Conservation (phyloP, 2,797 vertebrate species). For the Meriones psammophilus region DNA sequence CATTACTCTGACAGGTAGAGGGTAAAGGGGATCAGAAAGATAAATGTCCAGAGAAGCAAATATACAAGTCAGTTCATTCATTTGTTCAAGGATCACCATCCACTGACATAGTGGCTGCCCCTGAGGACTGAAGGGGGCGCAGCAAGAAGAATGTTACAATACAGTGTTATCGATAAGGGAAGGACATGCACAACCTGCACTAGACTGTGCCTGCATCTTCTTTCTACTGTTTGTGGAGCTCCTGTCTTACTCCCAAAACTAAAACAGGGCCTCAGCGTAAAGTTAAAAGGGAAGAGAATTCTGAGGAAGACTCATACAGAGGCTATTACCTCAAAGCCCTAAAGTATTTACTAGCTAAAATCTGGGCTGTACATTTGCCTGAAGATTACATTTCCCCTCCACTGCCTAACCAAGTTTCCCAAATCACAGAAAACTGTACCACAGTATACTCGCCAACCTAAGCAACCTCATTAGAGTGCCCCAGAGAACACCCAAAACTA, state of each 20-base stretch:
- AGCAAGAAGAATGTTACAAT: neutral
- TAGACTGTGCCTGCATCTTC: neutral
- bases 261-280: neutral
- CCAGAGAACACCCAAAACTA: slow-evolving; percentile 11
- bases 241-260: neutral
- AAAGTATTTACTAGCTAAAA: neutral
- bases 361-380: neutral
- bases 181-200: neutral
- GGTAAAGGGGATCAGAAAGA: neutral
- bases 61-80: neutral
- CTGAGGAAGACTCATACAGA: neutral
- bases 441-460: neutral
- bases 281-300: neutral
- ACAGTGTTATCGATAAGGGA: neutral
- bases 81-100: neutral
- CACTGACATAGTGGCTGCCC: neutral
- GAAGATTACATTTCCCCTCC: neutral
- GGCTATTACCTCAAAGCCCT: neutral
- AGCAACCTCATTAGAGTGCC: neutral
- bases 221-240: neutral
- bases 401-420: neutral
- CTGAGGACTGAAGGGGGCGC: neutral
- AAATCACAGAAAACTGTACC: neutral
- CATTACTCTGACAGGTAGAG: neutral
- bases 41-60: slow-evolving; percentile 11